These are phyloP conservation scores for Brachionus paranguensis DNA, from an alignment of 1,140 invertebrate genomes.

Conservation along the genomic window DNA sequence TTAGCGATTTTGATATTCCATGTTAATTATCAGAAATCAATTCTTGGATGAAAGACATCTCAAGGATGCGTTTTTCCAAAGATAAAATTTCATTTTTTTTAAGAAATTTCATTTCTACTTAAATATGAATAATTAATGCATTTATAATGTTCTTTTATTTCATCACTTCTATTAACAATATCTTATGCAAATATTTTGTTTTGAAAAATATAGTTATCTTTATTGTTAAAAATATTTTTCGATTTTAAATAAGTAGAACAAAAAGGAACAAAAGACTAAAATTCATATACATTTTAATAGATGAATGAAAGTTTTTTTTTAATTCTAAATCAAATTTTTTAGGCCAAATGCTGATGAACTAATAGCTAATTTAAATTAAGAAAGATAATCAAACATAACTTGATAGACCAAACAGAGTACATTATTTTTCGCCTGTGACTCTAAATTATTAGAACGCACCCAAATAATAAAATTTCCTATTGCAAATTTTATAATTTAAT, in stretches of 20 bases:
- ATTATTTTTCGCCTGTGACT: neutral
- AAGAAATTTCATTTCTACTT: neutral
- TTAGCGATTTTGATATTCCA: neutral
- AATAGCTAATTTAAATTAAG: neutral
- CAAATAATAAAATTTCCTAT: neutral
- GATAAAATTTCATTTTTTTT: neutral
- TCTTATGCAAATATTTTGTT: neutral
- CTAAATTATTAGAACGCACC: neutral
- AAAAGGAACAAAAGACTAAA: neutral
- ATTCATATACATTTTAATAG: neutral
- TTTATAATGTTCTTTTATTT: constrained; percentile 2
- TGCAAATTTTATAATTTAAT: neutral
- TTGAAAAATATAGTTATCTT: neutral
- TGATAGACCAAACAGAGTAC: neutral
- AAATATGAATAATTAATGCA: neutral
- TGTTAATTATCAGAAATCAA: neutral
- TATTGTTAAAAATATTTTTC: neutral
- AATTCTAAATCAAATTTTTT: neutral
- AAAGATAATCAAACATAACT: neutral
- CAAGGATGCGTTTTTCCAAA: neutral
- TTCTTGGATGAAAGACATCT: neutral
- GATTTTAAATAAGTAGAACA: neutral
- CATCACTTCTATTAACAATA: neutral
- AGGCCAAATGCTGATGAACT: neutral
- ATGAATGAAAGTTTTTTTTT: neutral